Base-by-base conservation (phyloP, 2,888 invertebrate species). In the Nemoura dubitans region DNA sequence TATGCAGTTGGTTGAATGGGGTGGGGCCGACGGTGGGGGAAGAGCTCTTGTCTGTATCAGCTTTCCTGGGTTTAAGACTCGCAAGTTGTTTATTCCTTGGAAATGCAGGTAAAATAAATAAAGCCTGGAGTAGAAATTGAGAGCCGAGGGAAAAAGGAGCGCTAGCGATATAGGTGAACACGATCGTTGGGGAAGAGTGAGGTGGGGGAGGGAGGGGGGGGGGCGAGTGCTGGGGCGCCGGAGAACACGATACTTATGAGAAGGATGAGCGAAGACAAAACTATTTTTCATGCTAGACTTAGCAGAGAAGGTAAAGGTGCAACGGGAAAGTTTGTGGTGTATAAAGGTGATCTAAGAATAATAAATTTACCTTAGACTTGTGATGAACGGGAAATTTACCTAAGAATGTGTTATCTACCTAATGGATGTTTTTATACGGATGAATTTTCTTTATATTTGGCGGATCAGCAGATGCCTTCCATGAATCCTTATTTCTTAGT, bases 101-200 rank as follows among this genome's bases (percentile, higher is more conserved):
- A 59, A 2, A 59, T 59, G 59, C 59, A 59, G 59, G 59, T 59
- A 59, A 59, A 59, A 59, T 59, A 59, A 59, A 59, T 59, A 59
- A 59, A 59, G 59, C 2, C 59, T 7, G 21, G 59, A 21, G 59
- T 10, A 59, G 59, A 59, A 59, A 59, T 59, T 59, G 59, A 59
- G 59, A 59, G 59, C 59, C 2, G 59, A 21, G 59, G 59, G 36
- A 36, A 36, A 36, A 36, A 36, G 36, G 36, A 36, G 36, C 36
- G 16, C 10, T 10, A 21, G 59, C 36, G 36, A 59, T 16, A 59
- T 1, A 59, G 59, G 59, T 59, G 14, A 59, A 59, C 59, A 59
- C 10, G 59, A 10, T 59, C 21, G 59, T 59, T 59, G 59, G 59
- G 21, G 21, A 16, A 10, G 16, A n/a, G n/a, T n/a, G n/a, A n/a